A percentile compares a stretch with the other conserved stretches of the same genome.
Evolutionary conservation across 2,797 vertebrate genomes (phyloP).

Genomic region (Danio aesculapii): DNA sequence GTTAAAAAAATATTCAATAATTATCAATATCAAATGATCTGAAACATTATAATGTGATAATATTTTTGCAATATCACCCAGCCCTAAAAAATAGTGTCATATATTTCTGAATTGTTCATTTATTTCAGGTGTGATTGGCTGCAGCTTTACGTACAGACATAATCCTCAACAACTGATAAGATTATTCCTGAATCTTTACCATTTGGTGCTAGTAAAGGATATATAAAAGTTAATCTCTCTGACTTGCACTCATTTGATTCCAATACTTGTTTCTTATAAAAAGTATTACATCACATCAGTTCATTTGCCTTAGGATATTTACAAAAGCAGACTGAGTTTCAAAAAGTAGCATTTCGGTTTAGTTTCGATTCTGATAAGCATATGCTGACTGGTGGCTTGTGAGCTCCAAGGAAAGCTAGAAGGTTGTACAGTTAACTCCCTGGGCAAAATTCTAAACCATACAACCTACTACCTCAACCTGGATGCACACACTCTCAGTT

Average conservation of each 20-base stretch:
- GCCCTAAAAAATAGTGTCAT: no score
- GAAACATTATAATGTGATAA: no score
- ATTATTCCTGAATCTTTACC: neutral
- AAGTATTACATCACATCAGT: neutral
- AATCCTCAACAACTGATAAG: no score
- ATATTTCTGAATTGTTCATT: neutral
- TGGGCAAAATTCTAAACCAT: conserved; percentile 99
- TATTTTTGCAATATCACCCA: no score
- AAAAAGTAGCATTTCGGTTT: neutral
- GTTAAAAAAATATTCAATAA: no score
- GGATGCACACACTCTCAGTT: conserved; percentile 92
- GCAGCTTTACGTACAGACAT: neutral
- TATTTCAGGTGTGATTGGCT: neutral
- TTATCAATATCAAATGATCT: no score
- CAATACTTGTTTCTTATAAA: neutral
- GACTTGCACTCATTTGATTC: neutral
- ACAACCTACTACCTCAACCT: conserved; percentile 99
- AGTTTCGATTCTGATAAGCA: neutral
- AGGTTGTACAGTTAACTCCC: conserved; percentile 99
- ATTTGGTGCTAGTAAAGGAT: conserved; percentile 2
- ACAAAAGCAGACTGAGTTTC: neutral
- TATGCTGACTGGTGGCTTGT: conserved; percentile 86
- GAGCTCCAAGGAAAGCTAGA: conserved; percentile 99
- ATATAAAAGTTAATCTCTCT: conserved; percentile 8
- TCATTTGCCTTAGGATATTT: conserved; percentile 14